These are phyloP conservation scores for Hemithea aestivaria DNA, from an alignment of 2,888 invertebrate genomes.

Conservation along the genomic window DNA sequence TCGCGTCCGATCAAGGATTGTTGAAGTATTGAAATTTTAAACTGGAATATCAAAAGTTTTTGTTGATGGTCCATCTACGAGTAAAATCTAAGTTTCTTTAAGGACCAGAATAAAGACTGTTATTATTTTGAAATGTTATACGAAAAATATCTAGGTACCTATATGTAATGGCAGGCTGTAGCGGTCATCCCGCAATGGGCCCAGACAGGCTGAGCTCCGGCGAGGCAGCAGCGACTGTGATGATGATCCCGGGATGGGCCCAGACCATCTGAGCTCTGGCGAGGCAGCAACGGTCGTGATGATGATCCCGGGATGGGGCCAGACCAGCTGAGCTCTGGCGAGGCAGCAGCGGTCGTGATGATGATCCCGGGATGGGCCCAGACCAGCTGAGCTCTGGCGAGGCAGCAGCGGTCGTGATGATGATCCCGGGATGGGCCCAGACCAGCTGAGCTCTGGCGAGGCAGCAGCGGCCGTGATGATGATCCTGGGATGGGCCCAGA, in stretches of 20 bases:
- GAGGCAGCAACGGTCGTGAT: slow-evolving; percentile 13
- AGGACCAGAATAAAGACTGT: too few relatives aligned
- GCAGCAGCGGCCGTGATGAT: neutral
- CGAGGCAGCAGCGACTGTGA: slow-evolving; percentile 9
- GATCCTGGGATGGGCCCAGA: too few relatives aligned
- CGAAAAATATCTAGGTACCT: too few relatives aligned
- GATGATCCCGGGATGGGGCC: neutral
- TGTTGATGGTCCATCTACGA: too few relatives aligned
- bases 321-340: slow-evolving; percentile 1
- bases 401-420: slow-evolving; percentile 1
- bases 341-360: slow-evolving; percentile 7
- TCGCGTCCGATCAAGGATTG: too few relatives aligned
- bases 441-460: slow-evolving; percentile 3
- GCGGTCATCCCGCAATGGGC: too few relatives aligned
- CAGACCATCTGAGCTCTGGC: slow-evolving; percentile 8
- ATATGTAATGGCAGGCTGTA: too few relatives aligned
- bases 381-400: slow-evolving; percentile 2
- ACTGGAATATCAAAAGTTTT: too few relatives aligned
- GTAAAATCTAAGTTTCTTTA: too few relatives aligned
- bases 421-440: neutral
- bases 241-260: neutral
- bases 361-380: neutral
- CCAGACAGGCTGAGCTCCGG: slow-evolving; percentile 5
- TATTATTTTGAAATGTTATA: too few relatives aligned
- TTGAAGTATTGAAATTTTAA: too few relatives aligned